A percentile compares a stretch with the other conserved stretches of the same genome.
Evolutionary conservation across 2,113 vertebrate genomes (phyloP).

Genomic region (Agelaius phoeniceus): DNA sequence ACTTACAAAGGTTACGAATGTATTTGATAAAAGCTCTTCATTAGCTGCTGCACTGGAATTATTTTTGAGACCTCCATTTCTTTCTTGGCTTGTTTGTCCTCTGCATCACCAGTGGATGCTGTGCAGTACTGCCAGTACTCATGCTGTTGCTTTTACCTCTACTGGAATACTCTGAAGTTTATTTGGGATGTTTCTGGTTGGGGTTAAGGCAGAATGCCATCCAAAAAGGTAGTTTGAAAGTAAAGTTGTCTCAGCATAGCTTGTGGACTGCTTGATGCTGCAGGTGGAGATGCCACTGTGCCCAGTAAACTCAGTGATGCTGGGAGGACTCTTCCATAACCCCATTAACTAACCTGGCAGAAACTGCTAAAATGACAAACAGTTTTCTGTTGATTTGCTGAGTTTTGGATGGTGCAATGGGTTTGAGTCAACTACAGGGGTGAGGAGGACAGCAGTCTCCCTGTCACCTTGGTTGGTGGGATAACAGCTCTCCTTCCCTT

Average conservation of each 20-base stretch:
- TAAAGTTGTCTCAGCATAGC: not conserved
- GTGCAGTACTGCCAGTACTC: not conserved
- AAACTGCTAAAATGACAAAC: not conserved
- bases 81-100: not conserved
- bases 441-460: not conserved
- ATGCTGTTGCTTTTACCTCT: not conserved
- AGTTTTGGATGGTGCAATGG: rapidly evolving
- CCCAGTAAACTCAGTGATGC: not conserved
- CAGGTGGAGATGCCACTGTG: not conserved
- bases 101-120: not conserved
- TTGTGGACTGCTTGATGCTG: not conserved
- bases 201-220: not conserved
- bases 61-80: not conserved
- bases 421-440: not conserved
- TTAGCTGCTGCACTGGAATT: not conserved
- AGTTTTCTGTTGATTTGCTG: not conserved
- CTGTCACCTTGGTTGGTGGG: rapidly evolving
- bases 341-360: not conserved
- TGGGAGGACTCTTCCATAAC: not conserved
- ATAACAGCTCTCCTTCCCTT: not conserved
- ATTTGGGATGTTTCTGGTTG: not conserved
- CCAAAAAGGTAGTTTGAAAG: not conserved
- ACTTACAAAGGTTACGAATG: rapidly evolving
- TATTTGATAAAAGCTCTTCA: not conserved
- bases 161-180: not conserved